Evolutionary conservation across 2,113 vertebrate species (phyloP).

Genomic region (Aythya baeri): DNA sequence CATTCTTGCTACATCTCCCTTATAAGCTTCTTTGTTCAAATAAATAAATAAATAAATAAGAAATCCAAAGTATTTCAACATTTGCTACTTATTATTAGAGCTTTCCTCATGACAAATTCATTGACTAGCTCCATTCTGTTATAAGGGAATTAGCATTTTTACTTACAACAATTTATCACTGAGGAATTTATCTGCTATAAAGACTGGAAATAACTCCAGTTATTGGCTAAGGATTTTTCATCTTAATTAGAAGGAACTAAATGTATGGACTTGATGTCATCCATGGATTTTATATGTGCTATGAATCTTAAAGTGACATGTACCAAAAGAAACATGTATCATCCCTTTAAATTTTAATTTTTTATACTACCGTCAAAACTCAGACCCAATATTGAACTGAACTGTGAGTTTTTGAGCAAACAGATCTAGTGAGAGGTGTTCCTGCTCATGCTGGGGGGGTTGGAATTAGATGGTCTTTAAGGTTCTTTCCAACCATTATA

Average conservation of each 20-base stretch:
- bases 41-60: neutral
- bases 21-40: neutral
- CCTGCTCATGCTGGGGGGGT: no score
- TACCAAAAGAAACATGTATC: neutral
- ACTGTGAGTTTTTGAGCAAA: neutral
- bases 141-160: neutral
- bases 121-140: neutral
- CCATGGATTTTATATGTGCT: neutral
- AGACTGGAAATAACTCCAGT: neutral
- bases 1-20: neutral
- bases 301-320: neutral
- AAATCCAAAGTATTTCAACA: neutral
- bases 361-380: neutral
- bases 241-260: neutral
- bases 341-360: neutral
- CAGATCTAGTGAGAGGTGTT: no score
- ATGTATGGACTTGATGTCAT: neutral
- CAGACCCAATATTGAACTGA: neutral
- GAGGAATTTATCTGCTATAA: neutral
- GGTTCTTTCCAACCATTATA: no score
- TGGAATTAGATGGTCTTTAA: no score
- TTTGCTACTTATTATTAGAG: neutral
- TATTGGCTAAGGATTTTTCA: neutral
- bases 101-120: neutral
- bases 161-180: neutral